Evolutionary conservation across 2,888 invertebrate genomes (phyloP).

Genomic region (Smittia sp.): DNA sequence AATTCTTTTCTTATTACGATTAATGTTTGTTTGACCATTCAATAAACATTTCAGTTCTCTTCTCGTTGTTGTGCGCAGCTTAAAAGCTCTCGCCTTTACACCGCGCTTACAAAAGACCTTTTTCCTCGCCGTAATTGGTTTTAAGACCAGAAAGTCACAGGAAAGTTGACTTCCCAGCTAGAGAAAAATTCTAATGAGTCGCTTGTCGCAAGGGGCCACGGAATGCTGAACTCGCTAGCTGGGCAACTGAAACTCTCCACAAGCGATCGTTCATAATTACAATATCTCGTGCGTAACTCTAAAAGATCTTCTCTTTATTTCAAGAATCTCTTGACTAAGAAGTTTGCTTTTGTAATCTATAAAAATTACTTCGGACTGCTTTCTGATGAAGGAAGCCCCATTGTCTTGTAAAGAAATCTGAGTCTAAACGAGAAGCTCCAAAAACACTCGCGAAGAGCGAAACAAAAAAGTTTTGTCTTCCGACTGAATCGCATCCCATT

Average conservation of each 20-base stretch:
- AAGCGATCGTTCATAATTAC: slow-evolving; percentile 11
- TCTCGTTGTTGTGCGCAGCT: neutral
- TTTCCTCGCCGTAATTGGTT: neutral
- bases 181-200: neutral
- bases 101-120: slow-evolving; percentile 1
- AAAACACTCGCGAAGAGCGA: neutral
- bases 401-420: slow-evolving; percentile 2
- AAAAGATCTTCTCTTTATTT: neutral
- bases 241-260: neutral
- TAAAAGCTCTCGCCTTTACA: slow-evolving; percentile 28
- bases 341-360: slow-evolving; percentile 12
- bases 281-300: slow-evolving; percentile 39
- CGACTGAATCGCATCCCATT: too few species aligned
- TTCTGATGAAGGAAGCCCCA: slow-evolving; percentile 31
- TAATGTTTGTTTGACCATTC: slow-evolving; percentile 38
- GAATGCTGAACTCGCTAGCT: neutral
- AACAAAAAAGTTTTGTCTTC: neutral
- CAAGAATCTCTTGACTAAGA: neutral
- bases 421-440: neutral
- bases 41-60: slow-evolving; percentile 22
- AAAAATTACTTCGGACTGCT: slow-evolving; percentile 22
- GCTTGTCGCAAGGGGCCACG: neutral
- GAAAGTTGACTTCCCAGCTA: too few species aligned
- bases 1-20: slow-evolving; percentile 36
- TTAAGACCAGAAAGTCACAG: neutral